Conservation (phyloP, 30 jellyfish, hydroid and myxozoan genomes). For the Clytia hemisphaerica region DNA sequence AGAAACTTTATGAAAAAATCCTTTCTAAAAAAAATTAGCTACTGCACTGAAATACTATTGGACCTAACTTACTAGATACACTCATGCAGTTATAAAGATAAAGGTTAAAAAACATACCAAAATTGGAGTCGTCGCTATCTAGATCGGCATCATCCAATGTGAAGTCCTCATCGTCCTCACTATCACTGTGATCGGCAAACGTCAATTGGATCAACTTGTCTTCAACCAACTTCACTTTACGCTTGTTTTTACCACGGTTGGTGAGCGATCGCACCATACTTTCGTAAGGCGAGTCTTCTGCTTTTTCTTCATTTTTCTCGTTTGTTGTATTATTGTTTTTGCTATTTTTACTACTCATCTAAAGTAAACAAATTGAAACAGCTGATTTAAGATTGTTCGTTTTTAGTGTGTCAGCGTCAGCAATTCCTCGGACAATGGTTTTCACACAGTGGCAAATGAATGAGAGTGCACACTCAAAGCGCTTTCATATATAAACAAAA, state of each 20-base stretch:
- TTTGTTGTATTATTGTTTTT: no score
- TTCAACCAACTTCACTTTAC: constrained; percentile 64
- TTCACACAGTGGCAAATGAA: no score
- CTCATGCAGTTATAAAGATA: no score
- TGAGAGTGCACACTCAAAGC: no score
- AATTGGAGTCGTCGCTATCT: constrained; percentile 22
- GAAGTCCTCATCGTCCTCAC: constrained; percentile 96
- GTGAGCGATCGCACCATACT: constrained; percentile 36
- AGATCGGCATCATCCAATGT: constrained; percentile 34
- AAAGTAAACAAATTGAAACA: no score
- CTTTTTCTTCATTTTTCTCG: background rate
- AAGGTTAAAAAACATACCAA: no score
- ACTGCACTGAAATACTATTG: background rate
- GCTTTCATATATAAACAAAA: no score
- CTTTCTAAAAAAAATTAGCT: background rate
- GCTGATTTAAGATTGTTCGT: no score
- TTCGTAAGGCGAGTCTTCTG: constrained; percentile 7
- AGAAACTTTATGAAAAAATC: background rate
- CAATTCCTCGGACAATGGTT: no score
- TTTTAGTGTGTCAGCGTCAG: no score
- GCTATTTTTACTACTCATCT: no score
- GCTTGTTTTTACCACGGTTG: constrained; percentile 81
- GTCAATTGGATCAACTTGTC: constrained; percentile 63
- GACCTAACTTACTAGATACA: background rate
- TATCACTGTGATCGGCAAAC: constrained; percentile 70